phyloP scores from a whole-genome alignment of 1,140 invertebrate species.

The Theocolax elegans region DNA sequence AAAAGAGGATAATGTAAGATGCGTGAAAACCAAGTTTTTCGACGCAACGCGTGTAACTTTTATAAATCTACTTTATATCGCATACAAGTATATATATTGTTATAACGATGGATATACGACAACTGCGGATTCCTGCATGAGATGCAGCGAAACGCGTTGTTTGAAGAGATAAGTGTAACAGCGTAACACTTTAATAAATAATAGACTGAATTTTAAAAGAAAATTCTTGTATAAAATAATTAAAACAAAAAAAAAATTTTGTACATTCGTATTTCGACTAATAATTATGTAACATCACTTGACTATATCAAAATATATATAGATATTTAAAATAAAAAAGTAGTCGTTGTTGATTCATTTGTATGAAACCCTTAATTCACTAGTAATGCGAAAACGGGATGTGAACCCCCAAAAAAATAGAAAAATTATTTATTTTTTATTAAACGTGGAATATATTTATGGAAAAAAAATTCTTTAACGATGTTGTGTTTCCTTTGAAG shows the following conservation, averaged over 20 bases:
- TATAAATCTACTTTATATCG: conserved; percentile 25
- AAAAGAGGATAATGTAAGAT: no score
- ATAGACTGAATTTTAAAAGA: conserved; percentile 37
- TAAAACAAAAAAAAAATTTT: conserved; percentile 26
- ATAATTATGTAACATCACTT: conserved; percentile 26
- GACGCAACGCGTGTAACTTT: not conserved
- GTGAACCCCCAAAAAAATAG: no score
- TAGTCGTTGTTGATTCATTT: no score
- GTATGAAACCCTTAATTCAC: no score
- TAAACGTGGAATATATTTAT: no score
- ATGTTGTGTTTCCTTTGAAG: no score
- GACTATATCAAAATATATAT: conserved; percentile 28
- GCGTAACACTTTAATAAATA: conserved; percentile 37
- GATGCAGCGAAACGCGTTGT: conserved; percentile 9
- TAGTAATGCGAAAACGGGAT: no score
- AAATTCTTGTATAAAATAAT: conserved; percentile 37
- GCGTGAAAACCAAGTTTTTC: conserved; percentile 6
- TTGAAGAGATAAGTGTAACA: conserved; percentile 29
- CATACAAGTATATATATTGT: conserved; percentile 34
- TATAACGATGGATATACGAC: not conserved
- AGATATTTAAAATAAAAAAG: no score
- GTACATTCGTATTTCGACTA: conserved; percentile 26
- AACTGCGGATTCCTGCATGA: not conserved
- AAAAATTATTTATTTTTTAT: no score
- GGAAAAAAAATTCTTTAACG: no score